Evolutionary conservation across 2,113 vertebrate genomes (phyloP), one percentile per base, ranked within the genome.

Genomic region (Rhinichthys klamathensis): DNA sequence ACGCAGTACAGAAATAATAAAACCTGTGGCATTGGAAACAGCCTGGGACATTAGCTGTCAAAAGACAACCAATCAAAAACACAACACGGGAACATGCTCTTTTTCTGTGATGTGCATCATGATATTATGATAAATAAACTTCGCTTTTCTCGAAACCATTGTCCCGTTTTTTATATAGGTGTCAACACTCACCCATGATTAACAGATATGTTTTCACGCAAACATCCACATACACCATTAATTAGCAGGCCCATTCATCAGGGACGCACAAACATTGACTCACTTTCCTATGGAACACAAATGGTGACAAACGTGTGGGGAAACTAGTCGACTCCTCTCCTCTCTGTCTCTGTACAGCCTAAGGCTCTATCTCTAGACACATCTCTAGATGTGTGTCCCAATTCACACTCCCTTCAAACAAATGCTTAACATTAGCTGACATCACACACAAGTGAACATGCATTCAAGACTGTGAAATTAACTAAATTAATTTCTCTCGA

Each of bases 221-320:
- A 80, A 60, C 75, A 13, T 76, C 60, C 25, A 32, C 16, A 49
- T 61, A 78, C 83, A 85, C 61, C 60, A 85, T 41, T 7, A 30
- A 82, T 85, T 69, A 58, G 11, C 49, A 38, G 30, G 44, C 13
- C 27, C 11, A 25, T 79, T 82, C 74, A 87, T 82, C 78, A 77
- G 11, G 13, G 12, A 54, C 32, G 25, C 12, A 16, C 41, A 82
- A 44, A 23, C 69, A 38, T 30, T 72, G 87, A 82, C 87, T 85
- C 79, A 70, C 63, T 88, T 84, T 38, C 41, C 21, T 76, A 60
- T 65, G 46, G 25, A 11, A 69, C 77, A 80, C 63, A 82, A 85
- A 85, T 77, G 10, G 35, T 23, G 77, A 78, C 63, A 85, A 85
- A 82, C 84, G n/a, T 46, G 23, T 23, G 61, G 16, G 13, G 32